Conservation (phyloP, 2,797 vertebrate species). For the Tragelaphus oryx region DNA sequence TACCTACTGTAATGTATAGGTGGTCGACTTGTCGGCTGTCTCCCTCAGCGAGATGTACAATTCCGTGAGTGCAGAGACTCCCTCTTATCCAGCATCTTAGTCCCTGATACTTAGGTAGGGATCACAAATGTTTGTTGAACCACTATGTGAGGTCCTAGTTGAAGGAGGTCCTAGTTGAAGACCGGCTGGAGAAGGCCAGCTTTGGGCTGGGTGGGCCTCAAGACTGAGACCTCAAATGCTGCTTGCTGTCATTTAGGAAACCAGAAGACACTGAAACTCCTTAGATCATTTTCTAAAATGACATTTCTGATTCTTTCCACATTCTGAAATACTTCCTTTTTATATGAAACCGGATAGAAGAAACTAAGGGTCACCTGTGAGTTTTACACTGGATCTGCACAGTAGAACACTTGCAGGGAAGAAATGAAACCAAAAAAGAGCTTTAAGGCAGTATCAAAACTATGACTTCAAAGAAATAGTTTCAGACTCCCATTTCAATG, state of each 20-base stretch:
- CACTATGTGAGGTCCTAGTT: too few species aligned
- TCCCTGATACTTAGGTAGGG: neutral
- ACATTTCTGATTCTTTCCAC: neutral
- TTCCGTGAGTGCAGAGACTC: neutral
- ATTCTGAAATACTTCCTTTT: neutral
- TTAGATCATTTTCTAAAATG: neutral
- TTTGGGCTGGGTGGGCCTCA: neutral
- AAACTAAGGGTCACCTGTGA: neutral
- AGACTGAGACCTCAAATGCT: neutral
- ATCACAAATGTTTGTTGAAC: neutral
- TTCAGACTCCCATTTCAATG: neutral
- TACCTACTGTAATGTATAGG: neutral
- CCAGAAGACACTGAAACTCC: neutral
- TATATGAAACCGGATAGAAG: neutral
- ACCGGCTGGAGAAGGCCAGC: neutral
- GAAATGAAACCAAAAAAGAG: constrained; percentile 38
- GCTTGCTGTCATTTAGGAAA: neutral
- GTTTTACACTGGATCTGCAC: neutral
- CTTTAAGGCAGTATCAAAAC: constrained; percentile 34
- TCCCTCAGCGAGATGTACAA: neutral
- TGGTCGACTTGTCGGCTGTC: neutral
- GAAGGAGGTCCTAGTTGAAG: neutral
- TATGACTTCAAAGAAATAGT: neutral
- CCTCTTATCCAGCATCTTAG: neutral
- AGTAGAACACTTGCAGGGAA: constrained; percentile 10